phyloP scores from a whole-genome alignment of 23 tunicate genomes.

The Trididemnum clinides region DNA sequence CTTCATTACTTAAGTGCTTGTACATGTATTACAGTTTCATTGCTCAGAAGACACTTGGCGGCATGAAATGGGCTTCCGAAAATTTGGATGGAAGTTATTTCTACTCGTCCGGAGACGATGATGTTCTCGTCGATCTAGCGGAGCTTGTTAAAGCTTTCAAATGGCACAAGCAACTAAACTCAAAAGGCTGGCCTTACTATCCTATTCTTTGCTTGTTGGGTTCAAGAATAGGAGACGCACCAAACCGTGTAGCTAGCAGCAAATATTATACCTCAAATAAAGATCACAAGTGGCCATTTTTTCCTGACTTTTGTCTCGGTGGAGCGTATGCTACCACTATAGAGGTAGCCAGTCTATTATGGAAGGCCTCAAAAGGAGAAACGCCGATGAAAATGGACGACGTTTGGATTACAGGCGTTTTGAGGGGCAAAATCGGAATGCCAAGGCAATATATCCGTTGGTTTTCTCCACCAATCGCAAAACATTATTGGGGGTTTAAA shows the following conservation, averaged over 20 bases:
- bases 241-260: neutral
- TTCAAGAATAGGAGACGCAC: neutral
- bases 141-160: neutral
- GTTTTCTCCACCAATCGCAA: neutral
- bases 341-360: neutral
- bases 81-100: neutral
- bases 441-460: neutral
- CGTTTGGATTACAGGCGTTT: slow-evolving; percentile 8
- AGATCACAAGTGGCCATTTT: slow-evolving; percentile 15
- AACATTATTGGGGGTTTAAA: neutral
- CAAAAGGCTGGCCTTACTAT: neutral
- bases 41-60: neutral
- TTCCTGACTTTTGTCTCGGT: slow-evolving; percentile 13
- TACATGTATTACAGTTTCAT: neutral
- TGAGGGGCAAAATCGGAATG: slow-evolving; percentile 8
- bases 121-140: neutral
- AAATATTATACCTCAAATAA: neutral
- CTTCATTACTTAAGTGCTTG: too few species aligned
- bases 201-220: neutral
- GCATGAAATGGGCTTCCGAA: neutral
- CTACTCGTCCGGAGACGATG: slow-evolving; percentile 10
- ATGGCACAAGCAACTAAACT: neutral
- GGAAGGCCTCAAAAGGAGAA: neutral
- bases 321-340: slow-evolving; percentile 11
- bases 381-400: neutral